A percentile compares a stretch with the other conserved stretches of the same genome.
Evolutionary conservation across 2,113 vertebrate genomes (phyloP).

Genomic region (Gobio gobio): DNA sequence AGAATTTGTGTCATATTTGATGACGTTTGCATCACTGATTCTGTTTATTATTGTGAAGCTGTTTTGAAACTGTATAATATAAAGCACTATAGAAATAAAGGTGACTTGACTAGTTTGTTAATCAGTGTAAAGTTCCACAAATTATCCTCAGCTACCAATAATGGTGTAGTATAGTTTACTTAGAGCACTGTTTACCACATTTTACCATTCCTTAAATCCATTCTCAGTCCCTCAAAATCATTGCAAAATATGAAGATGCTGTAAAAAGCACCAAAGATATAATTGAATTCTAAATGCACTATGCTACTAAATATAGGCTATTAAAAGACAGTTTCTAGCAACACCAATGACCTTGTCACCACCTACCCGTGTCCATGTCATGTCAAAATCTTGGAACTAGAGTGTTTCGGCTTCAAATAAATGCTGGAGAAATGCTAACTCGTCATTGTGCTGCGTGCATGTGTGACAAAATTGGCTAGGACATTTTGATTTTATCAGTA

Average conservation of each 20-base stretch:
- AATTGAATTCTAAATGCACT: not conserved
- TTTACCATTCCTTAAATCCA: not conserved
- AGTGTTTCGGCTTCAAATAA: not conserved
- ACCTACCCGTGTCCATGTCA: not conserved
- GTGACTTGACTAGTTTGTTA: not conserved
- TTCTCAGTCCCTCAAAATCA: not conserved
- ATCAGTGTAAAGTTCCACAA: not conserved
- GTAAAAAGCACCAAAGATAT: not conserved
- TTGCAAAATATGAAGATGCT: not conserved
- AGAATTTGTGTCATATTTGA: too few species aligned
- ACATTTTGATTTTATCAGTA: slow-evolving; percentile 16
- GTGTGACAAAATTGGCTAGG: slow-evolving; percentile 27
- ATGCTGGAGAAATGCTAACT: not conserved
- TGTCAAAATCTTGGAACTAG: not conserved
- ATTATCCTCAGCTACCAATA: not conserved
- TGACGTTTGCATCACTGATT: too few species aligned
- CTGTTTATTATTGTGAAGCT: too few species aligned
- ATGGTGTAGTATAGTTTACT: too few species aligned
- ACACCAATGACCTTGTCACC: too few species aligned
- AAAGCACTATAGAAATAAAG: too few species aligned
- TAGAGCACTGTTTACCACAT: too few species aligned
- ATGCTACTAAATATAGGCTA: too few species aligned
- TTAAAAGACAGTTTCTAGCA: not conserved
- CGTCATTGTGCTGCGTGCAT: not conserved
- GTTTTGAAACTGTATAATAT: too few species aligned